phyloP scores from a whole-genome alignment of 2,888 invertebrate genomes.

The Icerya purchasi region DNA sequence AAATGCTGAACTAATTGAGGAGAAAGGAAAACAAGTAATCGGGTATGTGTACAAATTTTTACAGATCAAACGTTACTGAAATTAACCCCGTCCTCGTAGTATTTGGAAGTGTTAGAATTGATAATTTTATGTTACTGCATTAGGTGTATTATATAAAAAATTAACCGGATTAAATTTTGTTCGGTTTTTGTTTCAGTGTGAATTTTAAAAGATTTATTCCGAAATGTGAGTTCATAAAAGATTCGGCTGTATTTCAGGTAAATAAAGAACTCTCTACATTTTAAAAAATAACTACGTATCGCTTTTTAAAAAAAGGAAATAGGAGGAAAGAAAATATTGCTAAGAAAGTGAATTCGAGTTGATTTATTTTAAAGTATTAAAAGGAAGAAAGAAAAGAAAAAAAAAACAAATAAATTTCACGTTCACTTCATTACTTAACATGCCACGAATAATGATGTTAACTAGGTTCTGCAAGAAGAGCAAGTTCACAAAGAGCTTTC shows the following conservation, averaged over 20 bases:
- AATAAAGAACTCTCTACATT: no score
- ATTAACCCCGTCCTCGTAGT: no score
- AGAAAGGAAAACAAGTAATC: slow-evolving; percentile 43
- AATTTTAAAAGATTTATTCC: slow-evolving; percentile 47
- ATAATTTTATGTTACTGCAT: no score
- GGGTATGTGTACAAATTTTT: slow-evolving; percentile 28
- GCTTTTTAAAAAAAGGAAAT: no score
- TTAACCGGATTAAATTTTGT: slow-evolving; percentile 1
- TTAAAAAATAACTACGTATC: no score
- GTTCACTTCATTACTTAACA: no score
- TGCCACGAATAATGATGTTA: no score
- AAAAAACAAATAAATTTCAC: not conserved
- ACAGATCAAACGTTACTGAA: not conserved
- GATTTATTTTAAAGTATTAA: no score
- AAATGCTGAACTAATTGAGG: slow-evolving; percentile 41
- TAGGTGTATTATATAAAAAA: no score
- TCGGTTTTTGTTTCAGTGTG: slow-evolving; percentile 30
- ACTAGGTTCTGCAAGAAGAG: slow-evolving; percentile 35
- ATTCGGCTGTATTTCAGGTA: slow-evolving; percentile 41
- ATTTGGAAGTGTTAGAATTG: not conserved
- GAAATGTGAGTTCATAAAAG: slow-evolving; percentile 37
- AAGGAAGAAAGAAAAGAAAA: no score
- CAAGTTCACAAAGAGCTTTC: slow-evolving; percentile 29
- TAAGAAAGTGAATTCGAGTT: no score
- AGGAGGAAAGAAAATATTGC: no score